phyloP scores from a whole-genome alignment of 2,113 vertebrate species.

The Rafetus swinhoei region DNA sequence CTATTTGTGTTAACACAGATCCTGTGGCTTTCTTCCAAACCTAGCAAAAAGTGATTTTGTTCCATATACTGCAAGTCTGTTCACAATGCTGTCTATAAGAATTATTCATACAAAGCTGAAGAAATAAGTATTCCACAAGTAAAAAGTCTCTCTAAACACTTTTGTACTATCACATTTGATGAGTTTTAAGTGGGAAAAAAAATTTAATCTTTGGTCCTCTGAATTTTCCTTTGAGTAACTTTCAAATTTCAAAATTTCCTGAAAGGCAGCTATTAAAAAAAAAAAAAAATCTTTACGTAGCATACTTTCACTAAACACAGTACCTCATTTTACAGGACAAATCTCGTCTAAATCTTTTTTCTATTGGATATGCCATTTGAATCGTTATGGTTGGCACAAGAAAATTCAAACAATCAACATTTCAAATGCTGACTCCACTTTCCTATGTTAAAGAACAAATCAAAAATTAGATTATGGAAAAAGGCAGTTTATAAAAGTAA shows the following conservation, averaged over 20 bases:
- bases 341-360: conserved; percentile 46
- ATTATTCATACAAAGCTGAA: not conserved
- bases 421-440: not conserved
- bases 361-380: conserved; percentile 20
- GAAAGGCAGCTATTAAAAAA: not conserved
- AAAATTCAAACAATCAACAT: not conserved
- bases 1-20: not conserved
- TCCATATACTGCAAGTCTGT: not conserved
- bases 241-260: not conserved
- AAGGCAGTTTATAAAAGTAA: not conserved
- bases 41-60: not conserved
- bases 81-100: accelerated
- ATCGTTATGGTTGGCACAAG: conserved; percentile 35
- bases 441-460: conserved; percentile 48
- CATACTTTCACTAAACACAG: conserved; percentile 11
- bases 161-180: not conserved
- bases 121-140: not conserved
- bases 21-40: not conserved
- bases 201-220: conserved; percentile 57
- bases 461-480: conserved; percentile 19
- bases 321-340: conserved; percentile 12
- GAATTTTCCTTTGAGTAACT: not conserved
- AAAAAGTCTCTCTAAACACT: not conserved
- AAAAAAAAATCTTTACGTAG: conserved; percentile 2
- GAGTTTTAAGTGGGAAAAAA: not conserved